These are phyloP conservation scores for Pteruthius melanotis DNA, from an alignment of 2,113 vertebrate species.

Conservation along the genomic window DNA sequence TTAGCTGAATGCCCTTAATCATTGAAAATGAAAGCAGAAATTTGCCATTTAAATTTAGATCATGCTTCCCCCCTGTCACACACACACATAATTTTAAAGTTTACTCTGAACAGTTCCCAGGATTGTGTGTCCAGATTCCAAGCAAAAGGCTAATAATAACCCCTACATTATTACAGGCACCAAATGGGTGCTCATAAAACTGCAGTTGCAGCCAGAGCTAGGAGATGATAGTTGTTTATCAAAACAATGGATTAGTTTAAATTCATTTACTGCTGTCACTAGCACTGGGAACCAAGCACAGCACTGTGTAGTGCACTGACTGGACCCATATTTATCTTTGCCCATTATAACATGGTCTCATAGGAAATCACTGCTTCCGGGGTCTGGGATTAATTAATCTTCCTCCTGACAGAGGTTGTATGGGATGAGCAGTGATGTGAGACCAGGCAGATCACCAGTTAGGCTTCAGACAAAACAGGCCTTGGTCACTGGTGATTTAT, in stretches of 20 bases:
- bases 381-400: background rate
- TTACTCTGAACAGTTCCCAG: slow-evolving; percentile 20
- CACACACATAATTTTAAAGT: background rate
- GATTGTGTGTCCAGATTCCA: slow-evolving; percentile 11
- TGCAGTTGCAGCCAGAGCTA: background rate
- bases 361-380: background rate
- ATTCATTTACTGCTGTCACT: background rate
- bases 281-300: background rate
- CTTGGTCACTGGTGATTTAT: background rate
- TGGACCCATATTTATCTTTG: background rate
- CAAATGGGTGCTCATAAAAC: slow-evolving; percentile 1
- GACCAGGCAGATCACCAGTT: background rate
- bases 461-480: background rate
- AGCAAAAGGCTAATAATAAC: slow-evolving; percentile 45
- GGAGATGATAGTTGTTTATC: background rate
- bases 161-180: background rate
- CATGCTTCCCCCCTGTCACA: background rate
- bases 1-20: background rate
- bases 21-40: slow-evolving; percentile 34
- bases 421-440: background rate
- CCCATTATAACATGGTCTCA: background rate
- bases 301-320: background rate
- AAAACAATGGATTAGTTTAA: background rate
- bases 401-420: background rate
- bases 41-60: slow-evolving; percentile 46